phyloP scores from a whole-genome alignment of 2,113 vertebrate genomes.

The Leucopsar rothschildi region DNA sequence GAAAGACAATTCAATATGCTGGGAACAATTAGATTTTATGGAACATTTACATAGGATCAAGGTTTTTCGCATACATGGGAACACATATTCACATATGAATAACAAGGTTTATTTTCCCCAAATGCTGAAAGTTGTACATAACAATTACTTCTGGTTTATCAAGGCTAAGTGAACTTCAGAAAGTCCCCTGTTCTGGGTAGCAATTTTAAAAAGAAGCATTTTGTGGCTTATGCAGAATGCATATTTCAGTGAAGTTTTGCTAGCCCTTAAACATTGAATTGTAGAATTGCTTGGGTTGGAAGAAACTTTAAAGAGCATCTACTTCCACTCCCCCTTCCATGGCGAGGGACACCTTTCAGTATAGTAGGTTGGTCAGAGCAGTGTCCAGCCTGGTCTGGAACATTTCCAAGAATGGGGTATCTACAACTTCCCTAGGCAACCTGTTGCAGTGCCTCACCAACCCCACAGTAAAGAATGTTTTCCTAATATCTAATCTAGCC shows the following conservation, averaged over 20 bases:
- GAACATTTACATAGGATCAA: neutral
- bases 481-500: neutral
- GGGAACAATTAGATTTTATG: neutral
- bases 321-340: neutral
- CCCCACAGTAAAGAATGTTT: neutral
- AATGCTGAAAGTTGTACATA: neutral
- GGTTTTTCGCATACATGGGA: neutral
- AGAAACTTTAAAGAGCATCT: neutral
- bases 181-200: neutral
- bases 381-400: neutral
- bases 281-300: neutral
- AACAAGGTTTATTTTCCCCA: neutral
- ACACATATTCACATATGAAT: neutral
- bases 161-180: neutral
- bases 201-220: neutral
- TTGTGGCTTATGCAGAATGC: neutral
- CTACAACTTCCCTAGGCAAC: neutral
- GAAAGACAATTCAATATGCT: neutral
- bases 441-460: neutral
- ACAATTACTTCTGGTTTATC: neutral
- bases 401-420: neutral
- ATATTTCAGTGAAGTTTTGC: neutral
- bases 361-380: neutral
- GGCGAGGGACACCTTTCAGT: neutral
- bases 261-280: neutral